A percentile compares a stretch with the other conserved stretches of the same genome.
These are phyloP conservation scores for Acronicta leporina DNA, from an alignment of 2,888 invertebrate genomes.

Conservation along the genomic window DNA sequence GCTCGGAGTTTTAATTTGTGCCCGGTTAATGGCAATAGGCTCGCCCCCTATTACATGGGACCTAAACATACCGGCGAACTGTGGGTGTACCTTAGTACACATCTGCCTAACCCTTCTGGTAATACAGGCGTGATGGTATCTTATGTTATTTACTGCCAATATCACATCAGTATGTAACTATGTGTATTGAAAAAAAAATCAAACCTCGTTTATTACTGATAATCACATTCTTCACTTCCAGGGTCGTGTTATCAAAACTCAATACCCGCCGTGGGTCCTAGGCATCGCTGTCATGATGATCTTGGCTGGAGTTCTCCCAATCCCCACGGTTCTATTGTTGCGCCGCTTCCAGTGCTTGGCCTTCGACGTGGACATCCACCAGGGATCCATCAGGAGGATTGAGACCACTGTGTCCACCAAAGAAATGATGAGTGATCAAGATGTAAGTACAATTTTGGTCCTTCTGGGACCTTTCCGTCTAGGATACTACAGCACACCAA, in stretches of 20 bases:
- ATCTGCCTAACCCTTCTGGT: too few relatives aligned
- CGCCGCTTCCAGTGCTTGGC: constrained; percentile 96
- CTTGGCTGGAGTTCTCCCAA: constrained; percentile 94
- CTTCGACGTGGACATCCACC: constrained; percentile 96
- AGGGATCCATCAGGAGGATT: constrained; percentile 96
- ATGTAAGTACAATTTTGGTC: constrained; percentile 90
- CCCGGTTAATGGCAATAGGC: too few relatives aligned
- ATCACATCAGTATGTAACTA: too few relatives aligned
- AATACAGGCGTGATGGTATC: too few relatives aligned
- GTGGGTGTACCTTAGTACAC: too few relatives aligned
- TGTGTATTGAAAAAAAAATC: too few relatives aligned
- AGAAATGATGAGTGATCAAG: constrained; percentile 98
- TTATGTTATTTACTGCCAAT: too few relatives aligned
- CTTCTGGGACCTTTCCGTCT: too few relatives aligned
- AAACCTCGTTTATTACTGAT: too few relatives aligned
- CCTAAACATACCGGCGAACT: too few relatives aligned
- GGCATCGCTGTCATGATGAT: constrained; percentile 93
- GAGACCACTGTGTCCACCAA: constrained; percentile 98
- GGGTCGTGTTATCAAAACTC: constrained; percentile 92
- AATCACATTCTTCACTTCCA: constrained; percentile 66
- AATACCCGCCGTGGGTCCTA: constrained; percentile 95
- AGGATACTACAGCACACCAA: background rate
- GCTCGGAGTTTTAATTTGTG: too few relatives aligned
- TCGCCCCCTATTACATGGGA: too few relatives aligned
- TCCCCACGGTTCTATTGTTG: constrained; percentile 95